A percentile compares a stretch with the other conserved stretches of the same genome.
These are phyloP conservation scores for Calypte anna DNA, from an alignment of 2,113 vertebrate genomes.

Conservation along the genomic window DNA sequence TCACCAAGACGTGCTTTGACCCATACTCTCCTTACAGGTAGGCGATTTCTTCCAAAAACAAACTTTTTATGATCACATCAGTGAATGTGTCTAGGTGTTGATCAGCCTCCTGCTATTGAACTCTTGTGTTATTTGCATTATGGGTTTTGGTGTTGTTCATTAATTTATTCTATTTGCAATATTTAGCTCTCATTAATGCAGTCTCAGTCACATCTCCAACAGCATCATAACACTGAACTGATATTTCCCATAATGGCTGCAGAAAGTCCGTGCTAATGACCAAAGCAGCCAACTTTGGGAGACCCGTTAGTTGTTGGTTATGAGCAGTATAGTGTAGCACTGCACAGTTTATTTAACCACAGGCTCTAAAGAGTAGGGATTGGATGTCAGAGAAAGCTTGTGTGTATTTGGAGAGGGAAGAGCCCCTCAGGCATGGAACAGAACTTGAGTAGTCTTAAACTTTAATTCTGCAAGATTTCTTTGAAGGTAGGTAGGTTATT, in stretches of 20 bases:
- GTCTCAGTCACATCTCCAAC: not conserved
- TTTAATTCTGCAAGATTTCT: not conserved
- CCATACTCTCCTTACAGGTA: slow-evolving; percentile 95
- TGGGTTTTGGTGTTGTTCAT: not conserved
- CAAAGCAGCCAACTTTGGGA: not conserved
- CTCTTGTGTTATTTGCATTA: not conserved
- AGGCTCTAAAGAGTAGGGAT: not conserved
- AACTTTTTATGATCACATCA: not conserved
- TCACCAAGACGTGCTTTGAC: slow-evolving; percentile 97
- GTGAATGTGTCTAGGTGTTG: not conserved
- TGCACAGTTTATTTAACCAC: not conserved
- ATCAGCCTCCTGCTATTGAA: not conserved
- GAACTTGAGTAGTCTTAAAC: not conserved
- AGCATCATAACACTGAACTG: not conserved
- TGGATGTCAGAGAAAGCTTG: not conserved
- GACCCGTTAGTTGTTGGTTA: not conserved
- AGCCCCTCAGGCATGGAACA: not conserved
- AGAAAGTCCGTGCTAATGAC: not conserved
- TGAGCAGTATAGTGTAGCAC: not conserved
- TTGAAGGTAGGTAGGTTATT: not conserved
- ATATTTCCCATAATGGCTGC: not conserved
- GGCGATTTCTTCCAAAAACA: slow-evolving; percentile 1
- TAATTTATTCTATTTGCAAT: not conserved
- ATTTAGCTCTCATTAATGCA: not conserved
- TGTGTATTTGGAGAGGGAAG: slow-evolving; percentile 17